These are phyloP conservation scores for Cygnus buccinator DNA, from an alignment of 2,113 vertebrate species.

Conservation along the genomic window DNA sequence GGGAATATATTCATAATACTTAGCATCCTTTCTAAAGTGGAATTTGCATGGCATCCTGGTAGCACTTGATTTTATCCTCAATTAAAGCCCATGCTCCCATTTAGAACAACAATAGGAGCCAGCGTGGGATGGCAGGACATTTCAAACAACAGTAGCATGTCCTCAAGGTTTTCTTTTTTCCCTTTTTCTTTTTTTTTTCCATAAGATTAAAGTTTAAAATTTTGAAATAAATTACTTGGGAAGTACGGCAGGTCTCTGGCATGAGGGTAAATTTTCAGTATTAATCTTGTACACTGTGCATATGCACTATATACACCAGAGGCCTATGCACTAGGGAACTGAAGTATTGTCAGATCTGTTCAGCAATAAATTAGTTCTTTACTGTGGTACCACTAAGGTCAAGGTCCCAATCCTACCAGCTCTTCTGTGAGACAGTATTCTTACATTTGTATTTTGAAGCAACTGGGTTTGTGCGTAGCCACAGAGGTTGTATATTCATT, in stretches of 20 bases:
- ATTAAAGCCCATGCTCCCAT: fast-evolving
- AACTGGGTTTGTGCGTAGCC: neutral
- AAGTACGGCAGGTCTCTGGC: neutral
- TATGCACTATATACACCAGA: neutral
- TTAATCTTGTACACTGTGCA: neutral
- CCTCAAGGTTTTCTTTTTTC: neutral
- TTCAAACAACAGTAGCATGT: neutral
- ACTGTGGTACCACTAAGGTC: neutral
- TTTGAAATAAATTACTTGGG: neutral
- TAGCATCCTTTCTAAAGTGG: neutral
- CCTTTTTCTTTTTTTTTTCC: neutral
- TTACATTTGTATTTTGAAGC: neutral
- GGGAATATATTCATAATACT: neutral
- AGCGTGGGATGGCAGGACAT: neutral
- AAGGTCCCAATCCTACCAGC: neutral
- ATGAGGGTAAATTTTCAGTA: neutral
- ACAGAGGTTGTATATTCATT: neutral
- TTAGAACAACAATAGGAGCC: neutral
- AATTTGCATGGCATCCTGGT: neutral
- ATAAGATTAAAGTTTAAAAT: neutral
- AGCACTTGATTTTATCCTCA: neutral
- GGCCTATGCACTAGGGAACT: neutral
- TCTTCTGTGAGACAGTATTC: neutral
- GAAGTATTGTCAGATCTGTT: neutral
- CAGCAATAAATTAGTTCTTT: neutral